Evolutionary conservation across 1,140 invertebrate genomes (phyloP).

Genomic region (Drosophila miranda): DNA sequence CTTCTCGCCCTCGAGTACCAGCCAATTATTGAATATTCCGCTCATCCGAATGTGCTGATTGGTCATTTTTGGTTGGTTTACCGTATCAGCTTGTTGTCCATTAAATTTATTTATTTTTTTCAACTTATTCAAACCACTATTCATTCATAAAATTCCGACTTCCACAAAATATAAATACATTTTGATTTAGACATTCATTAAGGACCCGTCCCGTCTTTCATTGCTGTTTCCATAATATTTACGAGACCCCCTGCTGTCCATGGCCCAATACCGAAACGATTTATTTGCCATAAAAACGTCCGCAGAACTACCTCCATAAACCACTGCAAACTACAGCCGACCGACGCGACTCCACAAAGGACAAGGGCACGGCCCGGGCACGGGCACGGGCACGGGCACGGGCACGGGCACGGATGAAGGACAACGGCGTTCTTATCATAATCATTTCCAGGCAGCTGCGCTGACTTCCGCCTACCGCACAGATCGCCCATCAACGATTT

Average conservation of each 20-base stretch:
- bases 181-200: neutral
- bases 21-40: too few species aligned
- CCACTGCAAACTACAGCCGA: conserved; percentile 17
- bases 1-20: too few species aligned
- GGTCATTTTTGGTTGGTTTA: too few species aligned
- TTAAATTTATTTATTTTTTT: neutral
- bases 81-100: too few species aligned
- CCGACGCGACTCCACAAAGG: conserved; percentile 15
- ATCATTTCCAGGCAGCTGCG: conserved; percentile 76
- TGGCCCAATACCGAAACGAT: conserved; percentile 45
- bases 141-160: neutral
- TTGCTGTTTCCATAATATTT: conserved; percentile 21
- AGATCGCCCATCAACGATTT: conserved; percentile 33
- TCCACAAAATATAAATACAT: too few species aligned
- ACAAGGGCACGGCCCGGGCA: conserved; percentile 18
- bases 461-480: conserved; percentile 64
- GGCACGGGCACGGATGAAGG: conserved; percentile 11
- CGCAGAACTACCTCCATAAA: conserved; percentile 58
- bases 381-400: neutral
- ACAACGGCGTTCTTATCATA: conserved; percentile 65
- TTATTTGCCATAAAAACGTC: conserved; percentile 64
- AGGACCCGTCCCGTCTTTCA: neutral
- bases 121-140: neutral
- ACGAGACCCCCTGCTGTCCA: conserved; percentile 36
- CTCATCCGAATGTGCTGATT: too few species aligned